These are phyloP conservation scores for Scaptomyza hsui DNA, from an alignment of 1,140 invertebrate species.

Conservation along the genomic window DNA sequence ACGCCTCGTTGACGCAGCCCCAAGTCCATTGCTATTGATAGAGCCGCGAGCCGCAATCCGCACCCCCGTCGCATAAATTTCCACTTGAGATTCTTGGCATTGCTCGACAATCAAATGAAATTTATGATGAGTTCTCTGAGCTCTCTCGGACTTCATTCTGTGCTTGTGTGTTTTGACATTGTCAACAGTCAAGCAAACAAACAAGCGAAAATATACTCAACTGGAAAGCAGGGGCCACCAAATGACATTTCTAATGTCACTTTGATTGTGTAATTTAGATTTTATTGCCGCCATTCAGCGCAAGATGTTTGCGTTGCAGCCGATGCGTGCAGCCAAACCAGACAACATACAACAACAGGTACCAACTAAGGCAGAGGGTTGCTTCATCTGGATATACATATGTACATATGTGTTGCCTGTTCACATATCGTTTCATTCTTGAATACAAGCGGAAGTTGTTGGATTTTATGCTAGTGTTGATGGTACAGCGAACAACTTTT, in stretches of 20 bases:
- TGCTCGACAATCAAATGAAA: slow-evolving; percentile 68
- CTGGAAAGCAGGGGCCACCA: slow-evolving; percentile 10
- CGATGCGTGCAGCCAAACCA: slow-evolving; percentile 37
- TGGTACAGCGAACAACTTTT: slow-evolving; percentile 3
- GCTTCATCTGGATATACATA: background rate
- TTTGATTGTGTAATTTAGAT: slow-evolving; percentile 66
- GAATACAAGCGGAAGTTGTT: slow-evolving; percentile 46
- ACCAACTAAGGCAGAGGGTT: slow-evolving; percentile 3
- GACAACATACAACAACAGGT: slow-evolving; percentile 31
- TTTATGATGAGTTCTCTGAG: slow-evolving; percentile 61
- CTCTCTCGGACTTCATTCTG: background rate
- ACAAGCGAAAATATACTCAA: slow-evolving; percentile 25
- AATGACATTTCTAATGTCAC: slow-evolving; percentile 64
- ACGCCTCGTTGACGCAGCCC: slow-evolving; percentile 64
- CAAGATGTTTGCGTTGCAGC: slow-evolving; percentile 25
- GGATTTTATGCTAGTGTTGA: slow-evolving; percentile 46
- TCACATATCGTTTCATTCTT: slow-evolving; percentile 32
- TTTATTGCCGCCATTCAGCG: slow-evolving; percentile 41
- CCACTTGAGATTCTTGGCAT: slow-evolving; percentile 68
- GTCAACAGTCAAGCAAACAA: slow-evolving; percentile 62
- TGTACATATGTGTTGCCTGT: slow-evolving; percentile 23
- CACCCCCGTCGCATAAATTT: slow-evolving; percentile 58
- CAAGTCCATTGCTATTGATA: slow-evolving; percentile 34
- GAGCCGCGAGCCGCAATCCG: slow-evolving; percentile 6
- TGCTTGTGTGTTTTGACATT: slow-evolving; percentile 62